Percentiles rank a stretch among this genome's conserved stretches.
These are phyloP conservation scores for Montipora foliosa DNA, from an alignment of 64 coral and sea anemone genomes.

Conservation along the genomic window DNA sequence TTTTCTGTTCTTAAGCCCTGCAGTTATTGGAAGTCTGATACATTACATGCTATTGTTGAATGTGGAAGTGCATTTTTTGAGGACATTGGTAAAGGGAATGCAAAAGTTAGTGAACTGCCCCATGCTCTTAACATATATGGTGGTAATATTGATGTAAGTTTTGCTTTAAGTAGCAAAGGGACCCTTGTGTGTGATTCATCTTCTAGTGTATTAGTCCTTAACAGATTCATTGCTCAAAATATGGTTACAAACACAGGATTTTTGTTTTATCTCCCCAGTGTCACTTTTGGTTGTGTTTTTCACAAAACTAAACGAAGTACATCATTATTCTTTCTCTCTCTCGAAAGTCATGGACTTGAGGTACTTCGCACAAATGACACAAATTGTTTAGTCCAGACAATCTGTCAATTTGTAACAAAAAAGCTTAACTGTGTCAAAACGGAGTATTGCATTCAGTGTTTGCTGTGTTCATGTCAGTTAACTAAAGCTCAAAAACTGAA, in stretches of 20 bases:
- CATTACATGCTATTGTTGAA: slow-evolving; percentile 29
- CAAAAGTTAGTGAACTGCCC: neutral
- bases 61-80: neutral
- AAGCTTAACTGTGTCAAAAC: too few relatives aligned
- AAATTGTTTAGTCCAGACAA: too few relatives aligned
- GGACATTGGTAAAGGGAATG: neutral
- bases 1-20: slow-evolving; percentile 20
- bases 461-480: too few relatives aligned
- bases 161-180: neutral
- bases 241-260: neutral
- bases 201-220: slow-evolving; percentile 9
- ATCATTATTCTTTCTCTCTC: too few relatives aligned
- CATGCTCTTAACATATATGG: slow-evolving; percentile 9
- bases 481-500: too few relatives aligned
- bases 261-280: too few relatives aligned
- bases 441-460: too few relatives aligned
- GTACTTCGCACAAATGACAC: too few relatives aligned
- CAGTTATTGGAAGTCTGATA: neutral
- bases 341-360: too few relatives aligned
- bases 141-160: slow-evolving; percentile 4
- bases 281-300: too few relatives aligned
- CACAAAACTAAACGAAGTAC: too few relatives aligned
- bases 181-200: slow-evolving; percentile 3
- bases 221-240: slow-evolving; percentile 10
- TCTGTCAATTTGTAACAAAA: too few relatives aligned